Evolutionary conservation across 1,140 invertebrate species (phyloP).

Genomic region (Drosophila oshimai): DNA sequence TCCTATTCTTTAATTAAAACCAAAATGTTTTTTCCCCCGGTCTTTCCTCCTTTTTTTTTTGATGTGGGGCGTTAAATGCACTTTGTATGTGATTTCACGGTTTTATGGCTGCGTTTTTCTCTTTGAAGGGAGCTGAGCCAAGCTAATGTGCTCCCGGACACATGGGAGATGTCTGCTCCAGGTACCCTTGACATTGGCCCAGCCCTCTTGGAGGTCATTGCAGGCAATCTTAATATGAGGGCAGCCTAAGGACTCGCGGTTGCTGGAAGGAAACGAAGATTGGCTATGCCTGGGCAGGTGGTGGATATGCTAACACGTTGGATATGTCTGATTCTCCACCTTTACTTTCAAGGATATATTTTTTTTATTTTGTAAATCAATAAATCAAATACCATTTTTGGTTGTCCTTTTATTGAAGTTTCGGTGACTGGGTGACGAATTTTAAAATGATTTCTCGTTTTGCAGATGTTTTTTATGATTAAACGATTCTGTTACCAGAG

Average conservation of each 20-base stretch:
- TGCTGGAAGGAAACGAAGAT: neutral
- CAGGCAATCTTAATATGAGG: constrained; percentile 20
- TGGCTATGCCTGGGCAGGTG: constrained; percentile 13
- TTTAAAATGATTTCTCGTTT: too few relatives aligned
- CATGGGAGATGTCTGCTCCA: constrained; percentile 23
- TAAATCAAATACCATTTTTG: too few relatives aligned
- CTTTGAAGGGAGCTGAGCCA: constrained; percentile 22
- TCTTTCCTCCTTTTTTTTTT: constrained; percentile 10
- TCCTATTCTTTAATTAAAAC: constrained; percentile 69
- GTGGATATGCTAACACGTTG: neutral
- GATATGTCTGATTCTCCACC: too few relatives aligned
- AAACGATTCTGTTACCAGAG: too few relatives aligned
- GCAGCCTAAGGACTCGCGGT: neutral
- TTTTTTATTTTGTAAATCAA: neutral
- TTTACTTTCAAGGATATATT: neutral
- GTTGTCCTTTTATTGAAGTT: too few relatives aligned
- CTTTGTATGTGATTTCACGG: constrained; percentile 78
- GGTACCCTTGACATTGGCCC: constrained; percentile 46
- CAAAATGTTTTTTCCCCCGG: constrained; percentile 58
- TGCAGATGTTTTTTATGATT: too few relatives aligned
- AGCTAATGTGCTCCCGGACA: constrained; percentile 35
- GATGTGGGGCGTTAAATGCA: constrained; percentile 63
- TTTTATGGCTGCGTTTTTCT: constrained; percentile 55
- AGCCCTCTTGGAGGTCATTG: constrained; percentile 46
- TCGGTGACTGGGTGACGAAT: too few relatives aligned